phyloP scores from a whole-genome alignment of 2,797 vertebrate genomes.

The Holocentrus rufus region DNA sequence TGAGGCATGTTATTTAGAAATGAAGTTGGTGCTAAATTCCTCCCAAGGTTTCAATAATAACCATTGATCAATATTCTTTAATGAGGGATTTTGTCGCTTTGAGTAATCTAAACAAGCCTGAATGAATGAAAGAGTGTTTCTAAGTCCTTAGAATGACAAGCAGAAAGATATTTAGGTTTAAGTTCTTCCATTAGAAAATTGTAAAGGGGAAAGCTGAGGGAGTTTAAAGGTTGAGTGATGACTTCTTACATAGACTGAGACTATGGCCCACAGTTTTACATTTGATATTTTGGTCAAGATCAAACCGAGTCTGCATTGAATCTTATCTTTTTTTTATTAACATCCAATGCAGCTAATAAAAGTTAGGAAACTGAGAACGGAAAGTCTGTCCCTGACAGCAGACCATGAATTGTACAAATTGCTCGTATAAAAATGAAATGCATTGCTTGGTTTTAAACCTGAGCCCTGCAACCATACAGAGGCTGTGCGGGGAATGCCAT shows the following conservation, averaged over 20 bases:
- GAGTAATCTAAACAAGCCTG: constrained; percentile 1
- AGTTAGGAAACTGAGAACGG: constrained; percentile 50
- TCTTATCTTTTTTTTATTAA: constrained; percentile 63
- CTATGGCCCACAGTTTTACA: constrained; percentile 58
- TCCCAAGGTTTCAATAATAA: constrained; percentile 9
- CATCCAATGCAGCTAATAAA: constrained; percentile 64
- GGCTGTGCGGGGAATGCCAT: constrained; percentile 65
- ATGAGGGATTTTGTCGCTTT: constrained; percentile 18
- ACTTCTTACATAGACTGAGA: constrained; percentile 57
- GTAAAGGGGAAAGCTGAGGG: constrained; percentile 44
- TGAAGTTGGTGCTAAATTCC: constrained; percentile 4
- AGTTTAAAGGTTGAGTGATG: constrained; percentile 71
- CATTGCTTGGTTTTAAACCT: constrained; percentile 65
- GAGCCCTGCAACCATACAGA: constrained; percentile 67
- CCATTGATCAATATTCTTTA: background rate
- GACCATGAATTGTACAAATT: constrained; percentile 72
- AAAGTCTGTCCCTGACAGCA: constrained; percentile 55
- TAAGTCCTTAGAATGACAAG: constrained; percentile 29
- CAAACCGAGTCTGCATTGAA: constrained; percentile 70
- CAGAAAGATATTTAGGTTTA: constrained; percentile 39
- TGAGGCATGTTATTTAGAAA: background rate
- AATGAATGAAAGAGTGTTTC: constrained; percentile 31
- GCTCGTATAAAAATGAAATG: constrained; percentile 65
- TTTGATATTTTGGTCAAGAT: constrained; percentile 57
- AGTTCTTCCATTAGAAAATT: constrained; percentile 47